phyloP scores from a whole-genome alignment of 35 echinoderm and acorn worm species.

The Lytechinus variegatus region DNA sequence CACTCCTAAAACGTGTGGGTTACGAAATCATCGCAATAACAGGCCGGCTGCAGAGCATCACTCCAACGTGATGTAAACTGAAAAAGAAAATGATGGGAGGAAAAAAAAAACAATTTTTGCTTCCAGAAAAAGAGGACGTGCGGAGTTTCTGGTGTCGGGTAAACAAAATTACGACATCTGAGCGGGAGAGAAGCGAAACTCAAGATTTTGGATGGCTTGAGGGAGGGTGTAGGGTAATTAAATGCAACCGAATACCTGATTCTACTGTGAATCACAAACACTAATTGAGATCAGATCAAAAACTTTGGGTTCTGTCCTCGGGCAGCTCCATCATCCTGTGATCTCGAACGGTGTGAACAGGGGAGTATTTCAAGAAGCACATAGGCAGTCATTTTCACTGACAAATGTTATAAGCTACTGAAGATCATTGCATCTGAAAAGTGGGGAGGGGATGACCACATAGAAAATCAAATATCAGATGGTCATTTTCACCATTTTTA shows the following conservation, averaged over 20 bases:
- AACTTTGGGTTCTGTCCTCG: not conserved
- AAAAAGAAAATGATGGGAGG: not conserved
- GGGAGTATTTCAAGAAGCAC: not conserved
- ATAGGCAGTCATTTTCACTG: not conserved
- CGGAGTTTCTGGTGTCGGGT: not conserved
- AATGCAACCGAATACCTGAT: not conserved
- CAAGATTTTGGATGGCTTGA: not conserved
- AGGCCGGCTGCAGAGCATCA: not conserved
- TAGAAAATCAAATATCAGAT: no score
- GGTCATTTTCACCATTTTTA: no score
- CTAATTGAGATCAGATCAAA: constrained; percentile 5
- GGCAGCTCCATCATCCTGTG: not conserved
- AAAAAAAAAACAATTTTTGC: not conserved
- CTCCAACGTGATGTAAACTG: not conserved
- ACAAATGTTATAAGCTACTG: no score
- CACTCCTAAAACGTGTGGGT: not conserved
- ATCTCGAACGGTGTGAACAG: not conserved
- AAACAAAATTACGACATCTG: constrained; percentile 20
- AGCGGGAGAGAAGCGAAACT: not conserved
- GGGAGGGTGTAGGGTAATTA: not conserved
- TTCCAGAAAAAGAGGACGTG: constrained; percentile 10
- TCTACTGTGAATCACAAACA: not conserved
- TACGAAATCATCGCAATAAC: not conserved
- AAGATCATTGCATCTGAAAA: no score
- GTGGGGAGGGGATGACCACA: no score